phyloP scores from a whole-genome alignment of 2,797 vertebrate genomes.

The Phrynocephalus forsythii region DNA sequence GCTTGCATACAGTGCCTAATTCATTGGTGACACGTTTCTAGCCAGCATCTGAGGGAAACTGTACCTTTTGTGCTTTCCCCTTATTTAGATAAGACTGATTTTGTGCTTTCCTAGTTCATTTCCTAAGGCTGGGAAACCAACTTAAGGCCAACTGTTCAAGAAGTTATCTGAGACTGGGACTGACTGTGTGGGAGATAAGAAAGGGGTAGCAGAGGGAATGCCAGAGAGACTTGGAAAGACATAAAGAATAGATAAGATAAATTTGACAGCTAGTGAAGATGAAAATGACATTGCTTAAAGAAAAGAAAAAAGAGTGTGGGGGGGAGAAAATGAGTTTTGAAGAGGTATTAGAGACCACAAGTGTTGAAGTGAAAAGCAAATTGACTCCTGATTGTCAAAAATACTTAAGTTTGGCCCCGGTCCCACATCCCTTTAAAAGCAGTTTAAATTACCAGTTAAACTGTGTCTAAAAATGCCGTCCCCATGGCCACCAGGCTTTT shows the following conservation, averaged over 20 bases:
- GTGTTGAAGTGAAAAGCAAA: background rate
- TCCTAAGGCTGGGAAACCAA: background rate
- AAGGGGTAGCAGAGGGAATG: background rate
- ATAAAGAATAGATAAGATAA: background rate
- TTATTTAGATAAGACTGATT: background rate
- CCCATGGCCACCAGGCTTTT: too few relatives aligned
- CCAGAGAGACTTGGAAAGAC: background rate
- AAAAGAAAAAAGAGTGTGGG: background rate
- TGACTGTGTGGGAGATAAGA: constrained; percentile 5
- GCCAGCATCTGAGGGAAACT: background rate
- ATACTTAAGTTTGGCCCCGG: background rate
- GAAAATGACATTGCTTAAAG: background rate
- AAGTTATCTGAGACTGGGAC: constrained; percentile 16
- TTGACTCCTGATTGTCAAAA: background rate
- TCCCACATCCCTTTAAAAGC: too few relatives aligned
- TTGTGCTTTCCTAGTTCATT: background rate
- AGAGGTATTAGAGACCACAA: background rate
- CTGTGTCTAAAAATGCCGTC: too few relatives aligned
- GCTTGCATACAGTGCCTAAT: background rate
- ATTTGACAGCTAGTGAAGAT: background rate
- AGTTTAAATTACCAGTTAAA: too few relatives aligned
- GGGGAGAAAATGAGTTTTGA: background rate
- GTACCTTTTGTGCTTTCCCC: background rate
- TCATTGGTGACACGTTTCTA: background rate
- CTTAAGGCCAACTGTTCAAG: background rate